phyloP scores from a whole-genome alignment of 2,113 vertebrate species.

The Lampris incognitus region DNA sequence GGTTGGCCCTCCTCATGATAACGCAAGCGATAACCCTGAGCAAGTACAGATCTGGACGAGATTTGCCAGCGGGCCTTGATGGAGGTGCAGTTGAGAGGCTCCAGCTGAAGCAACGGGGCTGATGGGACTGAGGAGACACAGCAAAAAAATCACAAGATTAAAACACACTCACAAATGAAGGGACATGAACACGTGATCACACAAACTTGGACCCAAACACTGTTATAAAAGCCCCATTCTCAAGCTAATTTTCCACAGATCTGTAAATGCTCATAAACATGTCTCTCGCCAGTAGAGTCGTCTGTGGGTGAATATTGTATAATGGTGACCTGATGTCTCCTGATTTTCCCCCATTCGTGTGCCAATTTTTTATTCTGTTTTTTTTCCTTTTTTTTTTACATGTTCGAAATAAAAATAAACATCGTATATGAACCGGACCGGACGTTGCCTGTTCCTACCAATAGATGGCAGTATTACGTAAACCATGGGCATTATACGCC shows the following conservation, averaged over 20 bases:
- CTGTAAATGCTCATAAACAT: neutral
- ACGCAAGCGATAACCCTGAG: constrained; percentile 90
- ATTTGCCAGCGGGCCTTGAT: constrained; percentile 90
- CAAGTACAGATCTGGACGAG: constrained; percentile 80
- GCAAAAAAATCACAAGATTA: constrained; percentile 29
- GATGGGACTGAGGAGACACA: constrained; percentile 84
- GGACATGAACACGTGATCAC: too few species aligned
- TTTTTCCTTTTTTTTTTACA: too few species aligned
- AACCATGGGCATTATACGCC: constrained; percentile 42
- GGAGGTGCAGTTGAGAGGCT: constrained; percentile 95
- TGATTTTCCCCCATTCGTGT: too few species aligned
- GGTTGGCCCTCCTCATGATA: constrained; percentile 93
- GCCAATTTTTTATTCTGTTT: too few species aligned
- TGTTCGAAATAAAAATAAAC: neutral
- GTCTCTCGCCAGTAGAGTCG: too few species aligned
- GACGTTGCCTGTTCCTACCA: constrained; percentile 50
- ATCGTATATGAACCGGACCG: neutral
- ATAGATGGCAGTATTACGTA: constrained; percentile 73
- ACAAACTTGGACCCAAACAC: too few species aligned
- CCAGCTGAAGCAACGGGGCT: constrained; percentile 90
- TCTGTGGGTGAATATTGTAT: too few species aligned
- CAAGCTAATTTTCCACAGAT: too few species aligned
- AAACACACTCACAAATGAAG: neutral
- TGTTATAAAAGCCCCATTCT: too few species aligned
- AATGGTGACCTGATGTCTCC: too few species aligned